A percentile compares a stretch with the other conserved stretches of the same genome.
phyloP scores from a whole-genome alignment of 2,797 vertebrate genomes.

The Crocodylus rhombifer region DNA sequence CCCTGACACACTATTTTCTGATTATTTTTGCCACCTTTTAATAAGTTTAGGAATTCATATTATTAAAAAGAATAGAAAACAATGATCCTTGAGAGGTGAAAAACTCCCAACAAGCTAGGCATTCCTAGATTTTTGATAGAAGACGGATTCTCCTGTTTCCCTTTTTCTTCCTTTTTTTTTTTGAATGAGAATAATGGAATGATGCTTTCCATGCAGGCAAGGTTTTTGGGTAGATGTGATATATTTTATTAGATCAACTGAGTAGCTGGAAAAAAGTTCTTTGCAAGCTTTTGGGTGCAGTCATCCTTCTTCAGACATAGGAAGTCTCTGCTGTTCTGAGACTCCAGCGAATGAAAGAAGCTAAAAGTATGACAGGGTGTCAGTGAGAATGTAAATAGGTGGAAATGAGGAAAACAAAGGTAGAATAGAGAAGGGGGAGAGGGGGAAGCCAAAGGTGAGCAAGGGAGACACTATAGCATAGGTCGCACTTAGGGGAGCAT shows the following conservation, averaged over 20 bases:
- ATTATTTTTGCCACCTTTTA: conserved; percentile 47
- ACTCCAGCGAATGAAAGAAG: too few relatives aligned
- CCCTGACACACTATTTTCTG: neutral
- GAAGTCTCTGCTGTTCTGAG: too few relatives aligned
- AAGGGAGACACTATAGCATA: neutral
- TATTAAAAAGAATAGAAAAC: neutral
- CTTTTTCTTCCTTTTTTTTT: neutral
- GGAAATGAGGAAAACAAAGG: too few relatives aligned
- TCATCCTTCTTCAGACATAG: too few relatives aligned
- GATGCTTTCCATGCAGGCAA: neutral
- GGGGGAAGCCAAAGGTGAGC: neutral
- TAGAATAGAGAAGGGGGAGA: neutral
- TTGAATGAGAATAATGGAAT: neutral
- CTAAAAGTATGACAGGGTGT: too few relatives aligned
- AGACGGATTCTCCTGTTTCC: neutral
- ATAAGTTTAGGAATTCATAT: neutral
- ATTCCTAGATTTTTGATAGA: conserved; percentile 17
- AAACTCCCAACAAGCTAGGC: neutral
- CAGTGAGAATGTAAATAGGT: too few relatives aligned
- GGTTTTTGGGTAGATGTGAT: too few relatives aligned
- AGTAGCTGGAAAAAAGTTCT: too few relatives aligned
- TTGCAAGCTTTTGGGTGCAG: too few relatives aligned
- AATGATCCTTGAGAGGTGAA: neutral
- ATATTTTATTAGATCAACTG: too few relatives aligned
- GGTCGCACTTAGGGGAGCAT: too few relatives aligned